These are phyloP conservation scores for Lepidurus couesii DNA, from an alignment of 1,140 invertebrate genomes.

Conservation along the genomic window DNA sequence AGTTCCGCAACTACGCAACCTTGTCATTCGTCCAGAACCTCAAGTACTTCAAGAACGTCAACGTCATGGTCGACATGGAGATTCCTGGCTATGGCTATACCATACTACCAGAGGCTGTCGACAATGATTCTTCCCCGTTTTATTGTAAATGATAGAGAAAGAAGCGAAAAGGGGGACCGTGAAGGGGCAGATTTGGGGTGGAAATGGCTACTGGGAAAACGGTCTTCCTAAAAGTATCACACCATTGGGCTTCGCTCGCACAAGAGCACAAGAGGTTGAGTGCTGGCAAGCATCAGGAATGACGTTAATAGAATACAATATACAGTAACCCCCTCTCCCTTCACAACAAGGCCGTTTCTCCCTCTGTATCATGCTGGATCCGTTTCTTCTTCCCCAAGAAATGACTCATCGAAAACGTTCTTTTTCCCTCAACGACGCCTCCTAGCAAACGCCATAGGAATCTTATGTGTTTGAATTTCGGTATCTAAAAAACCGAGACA, in stretches of 20 bases:
- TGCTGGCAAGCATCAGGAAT: slow-evolving; percentile 11
- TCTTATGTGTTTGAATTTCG: too few species aligned
- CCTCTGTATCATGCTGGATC: background rate
- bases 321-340: background rate
- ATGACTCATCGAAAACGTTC: background rate
- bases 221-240: slow-evolving; percentile 3
- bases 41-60: background rate
- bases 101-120: too few species aligned
- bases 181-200: too few species aligned
- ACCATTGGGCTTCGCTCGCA: background rate
- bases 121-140: too few species aligned
- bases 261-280: background rate
- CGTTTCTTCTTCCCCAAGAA: background rate
- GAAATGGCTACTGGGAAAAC: too few species aligned
- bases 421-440: too few species aligned
- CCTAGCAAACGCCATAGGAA: too few species aligned
- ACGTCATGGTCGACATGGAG: too few species aligned
- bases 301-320: slow-evolving; percentile 16
- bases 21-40: background rate
- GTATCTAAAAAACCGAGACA: too few species aligned
- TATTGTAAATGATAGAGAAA: too few species aligned
- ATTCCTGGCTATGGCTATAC: too few species aligned
- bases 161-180: too few species aligned
- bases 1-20: background rate
- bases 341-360: background rate